Evolutionary conservation across 2,113 vertebrate genomes (phyloP).

Genomic region (Podarcis cretensis): DNA sequence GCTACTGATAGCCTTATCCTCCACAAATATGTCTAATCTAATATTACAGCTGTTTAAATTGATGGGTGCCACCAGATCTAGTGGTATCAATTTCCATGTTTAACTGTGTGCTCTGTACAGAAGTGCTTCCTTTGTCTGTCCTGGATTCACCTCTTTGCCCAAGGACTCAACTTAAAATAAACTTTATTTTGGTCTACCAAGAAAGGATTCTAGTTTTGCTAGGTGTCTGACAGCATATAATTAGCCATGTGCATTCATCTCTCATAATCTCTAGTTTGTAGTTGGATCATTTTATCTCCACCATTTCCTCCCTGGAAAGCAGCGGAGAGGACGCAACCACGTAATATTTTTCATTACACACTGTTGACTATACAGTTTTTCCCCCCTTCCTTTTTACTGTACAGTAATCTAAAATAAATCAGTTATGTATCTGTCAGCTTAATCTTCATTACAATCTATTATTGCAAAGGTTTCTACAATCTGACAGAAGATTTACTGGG

Average conservation of each 20-base stretch:
- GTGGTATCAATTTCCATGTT: too few relatives aligned
- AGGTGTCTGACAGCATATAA: constrained; percentile 14
- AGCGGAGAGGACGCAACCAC: neutral
- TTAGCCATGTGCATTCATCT: neutral
- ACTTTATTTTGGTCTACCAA: neutral
- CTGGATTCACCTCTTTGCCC: too few relatives aligned
- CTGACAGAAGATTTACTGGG: constrained; percentile 57
- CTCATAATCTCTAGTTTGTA: neutral
- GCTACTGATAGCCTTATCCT: too few relatives aligned
- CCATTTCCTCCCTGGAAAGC: constrained; percentile 1
- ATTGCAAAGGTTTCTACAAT: constrained; percentile 55
- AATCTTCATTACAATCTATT: constrained; percentile 67
- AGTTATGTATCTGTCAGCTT: constrained; percentile 52
- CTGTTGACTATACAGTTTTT: neutral
- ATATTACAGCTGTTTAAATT: too few relatives aligned
- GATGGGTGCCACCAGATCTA: too few relatives aligned
- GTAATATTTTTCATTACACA: constrained; percentile 19
- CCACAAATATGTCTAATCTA: too few relatives aligned
- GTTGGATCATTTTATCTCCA: constrained; percentile 31
- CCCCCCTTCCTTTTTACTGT: neutral
- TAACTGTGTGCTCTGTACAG: too few relatives aligned
- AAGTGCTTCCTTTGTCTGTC: too few relatives aligned
- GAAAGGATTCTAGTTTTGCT: neutral
- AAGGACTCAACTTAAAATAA: neutral
- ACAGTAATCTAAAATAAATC: constrained; percentile 64